Base-by-base conservation (phyloP, 92 coral and sea anemone species). In the Anthopleura xanthogrammica region DNA sequence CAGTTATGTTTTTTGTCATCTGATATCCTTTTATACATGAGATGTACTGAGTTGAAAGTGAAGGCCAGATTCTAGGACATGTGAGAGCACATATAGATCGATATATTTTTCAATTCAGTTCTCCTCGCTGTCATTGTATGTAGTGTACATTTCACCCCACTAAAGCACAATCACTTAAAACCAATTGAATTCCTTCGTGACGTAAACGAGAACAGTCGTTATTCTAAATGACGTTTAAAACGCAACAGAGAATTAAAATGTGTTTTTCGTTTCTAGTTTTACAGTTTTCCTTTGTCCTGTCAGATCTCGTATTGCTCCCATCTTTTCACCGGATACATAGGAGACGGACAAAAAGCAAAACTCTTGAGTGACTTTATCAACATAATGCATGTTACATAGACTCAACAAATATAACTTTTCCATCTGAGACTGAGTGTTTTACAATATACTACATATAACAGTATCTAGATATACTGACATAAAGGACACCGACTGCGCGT, bases 271-370 rank as follows among this genome's bases (percentile, higher is more conserved):
- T 76, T 76, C 79, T n/a, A 41, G 65, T 58, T 19, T 77, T 77
- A 1, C 56, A 43, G 2, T 52, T 3, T 19, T 43, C 62, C 36
- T 52, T 50, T 77, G 52, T 20, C 17, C 58, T 77, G 40, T 52
- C 80, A 14, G 41, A 77, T 77, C 58, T 42, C 6, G 11, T 14
- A 50, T 75, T 75, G 41, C 17, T 75, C 14, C 79, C 65, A 77
- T 50, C 58, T 48, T 77, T 77, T 20, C 80, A 46, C 80, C 80
- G 80, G 80, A 77, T 77, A 52, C 58, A 14, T 4, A 52, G 16
- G 52, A 58, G 80, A 23, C 80, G 20, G 65, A 19, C 74, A 68
- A 68, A 77, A n/a, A 77, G 58, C 80, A n/a, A 77, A 77, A 52
- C 56, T 50, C 58, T 50, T 24, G 46, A 77, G 40, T 20, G 39